Evolutionary conservation across 2,888 invertebrate species (phyloP).

Genomic region (Diarsia mendica): DNA sequence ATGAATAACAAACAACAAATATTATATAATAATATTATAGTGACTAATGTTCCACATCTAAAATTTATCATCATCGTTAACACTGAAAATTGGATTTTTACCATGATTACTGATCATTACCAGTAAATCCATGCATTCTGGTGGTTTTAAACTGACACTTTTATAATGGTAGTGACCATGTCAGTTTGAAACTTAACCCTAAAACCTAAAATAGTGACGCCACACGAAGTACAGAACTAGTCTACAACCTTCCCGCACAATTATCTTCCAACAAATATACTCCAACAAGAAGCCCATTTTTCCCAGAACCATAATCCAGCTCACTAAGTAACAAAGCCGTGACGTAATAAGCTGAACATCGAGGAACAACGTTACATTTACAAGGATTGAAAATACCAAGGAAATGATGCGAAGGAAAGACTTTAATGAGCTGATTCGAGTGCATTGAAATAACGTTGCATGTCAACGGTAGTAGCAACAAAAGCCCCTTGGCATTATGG

Average conservation of each 20-base stretch:
- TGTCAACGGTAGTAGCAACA: conserved; percentile 70
- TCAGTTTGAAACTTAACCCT: no score
- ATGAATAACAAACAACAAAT: neutral
- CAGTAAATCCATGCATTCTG: no score
- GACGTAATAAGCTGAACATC: conserved; percentile 71
- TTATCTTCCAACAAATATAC: neutral
- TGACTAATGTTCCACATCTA: neutral
- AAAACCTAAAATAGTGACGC: neutral
- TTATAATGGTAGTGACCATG: no score
- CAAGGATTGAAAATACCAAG: conserved; percentile 75
- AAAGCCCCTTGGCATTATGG: conserved; percentile 75
- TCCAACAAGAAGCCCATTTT: conserved; percentile 21
- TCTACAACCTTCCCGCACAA: neutral
- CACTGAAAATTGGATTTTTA: no score
- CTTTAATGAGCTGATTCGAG: conserved; percentile 84
- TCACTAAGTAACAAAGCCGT: conserved; percentile 52
- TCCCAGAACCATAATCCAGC: conserved; percentile 35
- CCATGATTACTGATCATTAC: no score
- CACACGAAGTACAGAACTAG: neutral
- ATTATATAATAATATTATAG: neutral
- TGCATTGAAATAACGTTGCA: conserved; percentile 73
- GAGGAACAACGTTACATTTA: conserved; percentile 68
- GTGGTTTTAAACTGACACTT: no score
- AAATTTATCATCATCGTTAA: no score
- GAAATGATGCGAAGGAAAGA: conserved; percentile 81